Percentiles rank a stretch among this genome's conserved stretches.
These are phyloP conservation scores for Labeo catla DNA, from an alignment of 2,113 vertebrate species.

Conservation along the genomic window DNA sequence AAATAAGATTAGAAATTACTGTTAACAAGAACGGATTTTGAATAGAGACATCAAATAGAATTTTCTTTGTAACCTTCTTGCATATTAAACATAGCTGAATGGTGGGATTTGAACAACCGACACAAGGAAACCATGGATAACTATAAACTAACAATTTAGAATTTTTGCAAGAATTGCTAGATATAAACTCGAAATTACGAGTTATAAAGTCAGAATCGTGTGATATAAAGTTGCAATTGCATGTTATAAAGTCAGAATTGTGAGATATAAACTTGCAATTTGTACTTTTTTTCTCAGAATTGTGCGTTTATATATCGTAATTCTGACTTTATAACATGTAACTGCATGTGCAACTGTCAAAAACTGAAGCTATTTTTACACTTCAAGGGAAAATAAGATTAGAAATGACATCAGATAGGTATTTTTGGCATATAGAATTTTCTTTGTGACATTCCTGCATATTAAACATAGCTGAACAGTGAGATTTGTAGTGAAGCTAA, in stretches of 20 bases:
- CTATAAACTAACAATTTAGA: too few species aligned
- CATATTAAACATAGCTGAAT: not conserved
- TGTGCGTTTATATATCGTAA: too few species aligned
- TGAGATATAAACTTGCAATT: too few species aligned
- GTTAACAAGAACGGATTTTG: not conserved
- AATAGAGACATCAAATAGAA: not conserved
- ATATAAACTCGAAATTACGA: too few species aligned
- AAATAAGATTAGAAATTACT: conserved; percentile 19
- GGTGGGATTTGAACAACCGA: not conserved
- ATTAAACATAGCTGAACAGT: not conserved
- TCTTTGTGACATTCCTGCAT: not conserved
- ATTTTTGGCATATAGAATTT: not conserved
- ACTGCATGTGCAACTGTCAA: not conserved
- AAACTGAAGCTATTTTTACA: conserved; percentile 35
- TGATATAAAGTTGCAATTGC: too few species aligned
- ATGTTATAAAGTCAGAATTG: too few species aligned
- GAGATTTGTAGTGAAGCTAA: not conserved
- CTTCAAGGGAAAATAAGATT: conserved; percentile 18
- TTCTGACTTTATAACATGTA: too few species aligned
- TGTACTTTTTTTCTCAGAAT: too few species aligned
- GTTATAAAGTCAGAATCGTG: too few species aligned
- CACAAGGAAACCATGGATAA: too few species aligned
- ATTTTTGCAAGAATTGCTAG: too few species aligned
- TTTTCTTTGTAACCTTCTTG: not conserved
- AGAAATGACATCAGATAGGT: not conserved